Base-by-base conservation (phyloP, 2,888 invertebrate species). In the Ophioninae sp. region DNA sequence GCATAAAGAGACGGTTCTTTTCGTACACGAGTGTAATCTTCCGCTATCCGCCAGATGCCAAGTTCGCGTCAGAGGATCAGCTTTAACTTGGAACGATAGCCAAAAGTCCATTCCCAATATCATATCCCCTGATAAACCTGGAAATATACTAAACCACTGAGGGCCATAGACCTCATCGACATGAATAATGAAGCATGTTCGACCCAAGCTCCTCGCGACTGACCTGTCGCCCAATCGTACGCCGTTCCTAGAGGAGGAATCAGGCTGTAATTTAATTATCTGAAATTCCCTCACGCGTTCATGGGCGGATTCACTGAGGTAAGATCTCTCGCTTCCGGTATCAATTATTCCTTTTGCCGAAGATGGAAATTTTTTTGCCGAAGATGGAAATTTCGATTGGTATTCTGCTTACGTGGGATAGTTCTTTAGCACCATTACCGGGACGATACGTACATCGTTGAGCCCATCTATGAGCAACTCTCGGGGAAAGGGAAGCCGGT, bases 61-160 rank as follows among this genome's bases (percentile, higher is more conserved):
- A 7, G 74, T 78, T 44, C 50, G 17, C 2, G 20, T 61, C 0
- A 44, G 39, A 2, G 79, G 77, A 23, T 85, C 74, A 17, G 79
- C 23, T 23, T 30, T 79, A 10, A 83, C 81, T 72, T 81, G 81
- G 57, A 81, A 83, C 20, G 50, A 59, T 23, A 77, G 17, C 72
- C 76, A 83, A 23, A 85, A 85, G 30, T 85, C 79, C 81, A 85
- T 81, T 13, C 81, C 81, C 5, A 81, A 57, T 39, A 72, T 83
- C 17, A 85, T n/a, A 37, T 81, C 75, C 17, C 65, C n/a, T 17
- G 81, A 83, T 30, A 68, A 37, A 7, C 70, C 74, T 8, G 67
- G 78, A 20, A 83, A 41, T 13, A 83, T 68, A 57, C 83, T 83
- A 57, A 83, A 81, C 83, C 79, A 83, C 30, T 85, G 85, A 1